These are phyloP conservation scores for Aspiorhynchus laticeps DNA, from an alignment of 2,113 vertebrate species.

Conservation along the genomic window DNA sequence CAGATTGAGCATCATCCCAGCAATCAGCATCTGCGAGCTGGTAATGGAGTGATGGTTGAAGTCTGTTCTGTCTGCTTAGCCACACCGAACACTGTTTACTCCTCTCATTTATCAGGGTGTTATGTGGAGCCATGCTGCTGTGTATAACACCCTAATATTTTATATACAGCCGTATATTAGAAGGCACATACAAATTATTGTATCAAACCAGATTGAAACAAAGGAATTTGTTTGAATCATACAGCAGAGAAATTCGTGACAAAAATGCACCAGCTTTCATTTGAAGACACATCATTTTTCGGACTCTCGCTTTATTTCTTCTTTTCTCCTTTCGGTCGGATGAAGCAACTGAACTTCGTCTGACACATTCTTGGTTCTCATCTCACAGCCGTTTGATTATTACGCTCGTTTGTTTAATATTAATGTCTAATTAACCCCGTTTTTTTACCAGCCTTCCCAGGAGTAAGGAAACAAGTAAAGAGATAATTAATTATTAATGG, in stretches of 20 bases:
- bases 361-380: neutral
- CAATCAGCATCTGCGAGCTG: slow-evolving; percentile 21
- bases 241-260: neutral
- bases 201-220: neutral
- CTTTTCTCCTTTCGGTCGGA: neutral
- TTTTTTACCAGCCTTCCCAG: slow-evolving; percentile 3
- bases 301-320: neutral
- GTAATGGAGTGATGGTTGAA: slow-evolving; percentile 33
- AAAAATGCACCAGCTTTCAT: neutral
- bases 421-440: slow-evolving; percentile 54
- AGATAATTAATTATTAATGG: slow-evolving; percentile 51
- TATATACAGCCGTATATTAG: neutral
- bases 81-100: neutral
- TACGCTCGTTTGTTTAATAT: slow-evolving; percentile 52
- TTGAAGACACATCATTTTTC: neutral
- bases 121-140: neutral
- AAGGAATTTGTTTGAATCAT: neutral
- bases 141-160: neutral
- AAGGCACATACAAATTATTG: neutral
- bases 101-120: slow-evolving; percentile 22
- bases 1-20: neutral
- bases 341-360: neutral
- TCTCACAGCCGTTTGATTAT: slow-evolving; percentile 30
- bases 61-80: neutral
- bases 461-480: slow-evolving; percentile 15